A percentile compares a stretch with the other conserved stretches of the same genome.
Evolutionary conservation across 2,113 vertebrate genomes (phyloP).

Genomic region (Aphyosemion australe): DNA sequence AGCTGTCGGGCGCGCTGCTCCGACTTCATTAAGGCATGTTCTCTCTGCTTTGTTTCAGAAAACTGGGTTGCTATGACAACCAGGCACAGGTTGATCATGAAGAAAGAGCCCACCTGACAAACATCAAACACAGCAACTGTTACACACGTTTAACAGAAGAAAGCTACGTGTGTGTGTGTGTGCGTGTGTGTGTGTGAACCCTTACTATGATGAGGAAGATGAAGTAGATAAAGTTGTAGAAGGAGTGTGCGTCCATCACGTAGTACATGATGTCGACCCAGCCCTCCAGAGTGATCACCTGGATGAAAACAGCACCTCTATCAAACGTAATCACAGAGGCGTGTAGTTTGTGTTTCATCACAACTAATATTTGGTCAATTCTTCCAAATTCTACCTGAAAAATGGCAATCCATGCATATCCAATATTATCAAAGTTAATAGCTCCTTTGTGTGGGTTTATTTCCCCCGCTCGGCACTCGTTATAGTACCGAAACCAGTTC

Average conservation of each 20-base stretch:
- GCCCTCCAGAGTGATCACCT: constrained; percentile 77
- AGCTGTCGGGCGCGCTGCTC: constrained; percentile 92
- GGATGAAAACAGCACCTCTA: constrained; percentile 11
- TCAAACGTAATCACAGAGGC: background rate
- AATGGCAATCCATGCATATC: constrained; percentile 98
- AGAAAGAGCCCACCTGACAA: constrained; percentile 95
- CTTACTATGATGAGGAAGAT: constrained; percentile 79
- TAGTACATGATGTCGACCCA: constrained; percentile 81
- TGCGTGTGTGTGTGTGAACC: constrained; percentile 11
- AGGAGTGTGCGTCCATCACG: constrained; percentile 78
- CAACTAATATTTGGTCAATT: background rate
- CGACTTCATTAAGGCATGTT: constrained; percentile 94
- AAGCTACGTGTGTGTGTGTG: no score
- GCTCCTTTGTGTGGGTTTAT: constrained; percentile 96
- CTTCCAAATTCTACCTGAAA: constrained; percentile 86
- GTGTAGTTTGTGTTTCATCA: background rate
- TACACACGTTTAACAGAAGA: background rate
- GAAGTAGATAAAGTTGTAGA: constrained; percentile 80
- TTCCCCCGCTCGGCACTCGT: constrained; percentile 87
- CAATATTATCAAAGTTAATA: constrained; percentile 98
- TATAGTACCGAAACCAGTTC: constrained; percentile 97
- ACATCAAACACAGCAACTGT: background rate
- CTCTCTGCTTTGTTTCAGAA: constrained; percentile 97
- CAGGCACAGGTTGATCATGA: constrained; percentile 99
- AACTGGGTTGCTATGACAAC: constrained; percentile 99